Percentiles rank a stretch among this genome's conserved stretches.
phyloP scores from a whole-genome alignment of 2,888 invertebrate species.

The Antitype chi region DNA sequence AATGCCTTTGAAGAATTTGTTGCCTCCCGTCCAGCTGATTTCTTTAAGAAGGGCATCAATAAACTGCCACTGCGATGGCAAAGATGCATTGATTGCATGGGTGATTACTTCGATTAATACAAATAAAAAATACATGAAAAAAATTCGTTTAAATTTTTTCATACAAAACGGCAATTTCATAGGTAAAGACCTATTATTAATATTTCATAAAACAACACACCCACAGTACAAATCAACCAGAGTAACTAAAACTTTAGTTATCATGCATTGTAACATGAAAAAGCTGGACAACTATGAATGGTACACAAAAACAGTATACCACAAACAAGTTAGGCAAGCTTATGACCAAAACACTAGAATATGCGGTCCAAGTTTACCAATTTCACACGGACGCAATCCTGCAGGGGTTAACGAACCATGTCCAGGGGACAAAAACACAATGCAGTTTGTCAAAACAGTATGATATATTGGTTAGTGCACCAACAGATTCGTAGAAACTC shows the following conservation, averaged over 20 bases:
- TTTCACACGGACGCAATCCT: conserved; percentile 58
- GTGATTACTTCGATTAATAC: too few relatives aligned
- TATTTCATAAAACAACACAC: neutral
- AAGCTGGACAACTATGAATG: conserved; percentile 5
- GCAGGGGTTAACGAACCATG: conserved; percentile 72
- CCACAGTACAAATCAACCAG: neutral
- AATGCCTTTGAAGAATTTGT: too few relatives aligned
- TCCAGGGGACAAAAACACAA: conserved; percentile 77
- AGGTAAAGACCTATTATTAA: too few relatives aligned
- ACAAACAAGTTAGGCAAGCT: conserved; percentile 39
- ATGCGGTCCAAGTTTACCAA: conserved; percentile 61
- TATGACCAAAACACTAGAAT: conserved; percentile 48
- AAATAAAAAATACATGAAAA: too few relatives aligned
- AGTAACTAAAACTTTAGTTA: conserved; percentile 1
- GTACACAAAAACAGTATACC: conserved; percentile 29
- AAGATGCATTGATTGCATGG: too few relatives aligned
- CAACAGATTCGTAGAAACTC: conserved; percentile 78
- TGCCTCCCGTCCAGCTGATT: too few relatives aligned
- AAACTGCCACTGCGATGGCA: too few relatives aligned
- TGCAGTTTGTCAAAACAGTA: conserved; percentile 83
- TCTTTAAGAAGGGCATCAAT: too few relatives aligned
- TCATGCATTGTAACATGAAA: conserved; percentile 13
- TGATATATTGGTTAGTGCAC: conserved; percentile 80
- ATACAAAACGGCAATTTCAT: too few relatives aligned
- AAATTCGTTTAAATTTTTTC: too few relatives aligned